Evolutionary conservation across 2,113 vertebrate species (phyloP), one percentile per base, ranked within the genome.

Genomic region (Antechinus stuartii): DNA sequence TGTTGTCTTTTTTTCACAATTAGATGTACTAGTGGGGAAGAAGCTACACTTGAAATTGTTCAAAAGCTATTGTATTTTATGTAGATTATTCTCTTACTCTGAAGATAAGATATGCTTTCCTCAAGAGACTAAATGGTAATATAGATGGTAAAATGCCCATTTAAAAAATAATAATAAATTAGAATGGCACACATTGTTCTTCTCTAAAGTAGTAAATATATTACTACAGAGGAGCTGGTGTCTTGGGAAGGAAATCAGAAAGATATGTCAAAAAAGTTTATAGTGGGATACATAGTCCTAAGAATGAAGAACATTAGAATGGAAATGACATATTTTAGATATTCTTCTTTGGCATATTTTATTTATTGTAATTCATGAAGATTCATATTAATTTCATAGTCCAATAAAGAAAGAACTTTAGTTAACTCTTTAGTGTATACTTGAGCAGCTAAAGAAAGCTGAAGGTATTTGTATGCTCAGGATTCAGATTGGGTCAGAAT

Each of bases 341-440:
- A 30, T 16, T 93, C 95, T 94, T 95, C 52, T 96, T 95, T 27
- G 26, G 24, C 68, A 46, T 90, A 11, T 84, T 55, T 94, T 91
- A 94, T 89, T 91, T 96, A 92, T 90, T 50, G 93, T 93, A 54
- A 56, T 84, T 93, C 35, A 12, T 0, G 1, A 94, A 95, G 49
- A 92, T 94, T 56, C 92, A 96, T 91, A 91, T 91, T 90, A 92
- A 93, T 95, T 92, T 54, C 91, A 95, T n/a, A 96, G 68, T 84
- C n/a, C 14, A 84, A 84, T 42, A 22, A n/a, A 42, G 42, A 19
- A 84, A 8, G 35, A 94, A 93, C 94, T 96, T 61, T 96, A 93
- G 89, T 54, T 56, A 49, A 89, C 91, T 94, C 94, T 96, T 97
- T 95, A 96, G 46, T 91, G 55, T 90, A 90, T 57, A 94, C 94